Conservation (phyloP, 2,888 invertebrate species). For the Athetis lepigone region DNA sequence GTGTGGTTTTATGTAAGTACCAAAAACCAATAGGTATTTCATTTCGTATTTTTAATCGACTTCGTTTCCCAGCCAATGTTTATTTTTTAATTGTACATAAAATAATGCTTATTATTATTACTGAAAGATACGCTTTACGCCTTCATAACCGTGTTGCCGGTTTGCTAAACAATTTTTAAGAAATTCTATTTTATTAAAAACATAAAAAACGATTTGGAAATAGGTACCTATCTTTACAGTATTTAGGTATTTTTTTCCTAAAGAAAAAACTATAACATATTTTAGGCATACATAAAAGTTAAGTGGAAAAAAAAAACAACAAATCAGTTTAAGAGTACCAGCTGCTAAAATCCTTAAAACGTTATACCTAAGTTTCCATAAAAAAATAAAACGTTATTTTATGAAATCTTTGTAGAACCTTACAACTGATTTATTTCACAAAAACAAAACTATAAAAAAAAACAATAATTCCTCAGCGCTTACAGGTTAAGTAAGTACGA, state of each 20-base stretch:
- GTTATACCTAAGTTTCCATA: slow-evolving; percentile 2
- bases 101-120: no score
- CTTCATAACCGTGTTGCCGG: no score
- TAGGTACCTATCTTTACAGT: no score
- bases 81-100: no score
- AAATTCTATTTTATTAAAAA: no score
- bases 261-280: no score
- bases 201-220: no score
- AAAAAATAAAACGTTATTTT: neutral
- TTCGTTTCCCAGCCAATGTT: neutral
- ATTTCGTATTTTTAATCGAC: neutral
- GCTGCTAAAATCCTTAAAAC: neutral
- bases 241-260: no score
- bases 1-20: neutral
- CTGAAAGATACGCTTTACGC: no score
- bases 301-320: neutral
- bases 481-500: slow-evolving; percentile 9
- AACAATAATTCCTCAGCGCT: neutral
- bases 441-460: neutral
- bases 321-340: neutral
- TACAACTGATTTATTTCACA: neutral
- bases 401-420: neutral
- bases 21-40: neutral
- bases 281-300: no score
- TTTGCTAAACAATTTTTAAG: no score